phyloP scores from a whole-genome alignment of 2,797 vertebrate genomes.

The Pseudochromis fuscus region DNA sequence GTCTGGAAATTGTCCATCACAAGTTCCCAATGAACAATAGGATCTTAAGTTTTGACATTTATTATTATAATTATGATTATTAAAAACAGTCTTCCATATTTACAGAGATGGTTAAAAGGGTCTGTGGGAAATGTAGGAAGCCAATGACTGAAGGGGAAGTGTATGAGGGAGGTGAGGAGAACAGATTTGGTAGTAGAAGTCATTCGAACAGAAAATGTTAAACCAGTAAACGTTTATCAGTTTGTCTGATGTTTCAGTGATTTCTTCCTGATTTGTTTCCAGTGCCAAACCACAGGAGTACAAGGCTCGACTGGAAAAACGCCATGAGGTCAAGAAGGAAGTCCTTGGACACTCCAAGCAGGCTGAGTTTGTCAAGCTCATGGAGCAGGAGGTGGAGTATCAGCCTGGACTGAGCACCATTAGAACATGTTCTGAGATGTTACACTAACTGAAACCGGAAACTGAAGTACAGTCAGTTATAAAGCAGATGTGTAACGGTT shows the following conservation, averaged over 20 bases:
- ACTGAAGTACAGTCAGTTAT: no score
- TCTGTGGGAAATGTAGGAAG: no score
- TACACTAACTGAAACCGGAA: no score
- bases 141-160: no score
- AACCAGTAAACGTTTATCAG: no score
- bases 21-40: neutral
- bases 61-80: neutral
- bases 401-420: no score
- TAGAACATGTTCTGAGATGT: no score
- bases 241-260: no score
- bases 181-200: no score
- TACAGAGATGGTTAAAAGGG: neutral
- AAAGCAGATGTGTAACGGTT: no score
- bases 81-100: neutral
- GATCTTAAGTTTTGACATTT: neutral
- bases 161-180: neutral
- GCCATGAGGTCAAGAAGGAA: constrained; percentile 84
- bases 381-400: constrained; percentile 89
- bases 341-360: constrained; percentile 90
- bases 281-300: constrained; percentile 91
- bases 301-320: constrained; percentile 86
- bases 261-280: constrained; percentile 11
- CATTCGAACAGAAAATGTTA: no score
- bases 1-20: neutral
- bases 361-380: constrained; percentile 87